Evolutionary conservation across 2,797 vertebrate genomes (phyloP), one percentile per base, ranked within the genome.

Genomic region (Erpetoichthys calabaricus): DNA sequence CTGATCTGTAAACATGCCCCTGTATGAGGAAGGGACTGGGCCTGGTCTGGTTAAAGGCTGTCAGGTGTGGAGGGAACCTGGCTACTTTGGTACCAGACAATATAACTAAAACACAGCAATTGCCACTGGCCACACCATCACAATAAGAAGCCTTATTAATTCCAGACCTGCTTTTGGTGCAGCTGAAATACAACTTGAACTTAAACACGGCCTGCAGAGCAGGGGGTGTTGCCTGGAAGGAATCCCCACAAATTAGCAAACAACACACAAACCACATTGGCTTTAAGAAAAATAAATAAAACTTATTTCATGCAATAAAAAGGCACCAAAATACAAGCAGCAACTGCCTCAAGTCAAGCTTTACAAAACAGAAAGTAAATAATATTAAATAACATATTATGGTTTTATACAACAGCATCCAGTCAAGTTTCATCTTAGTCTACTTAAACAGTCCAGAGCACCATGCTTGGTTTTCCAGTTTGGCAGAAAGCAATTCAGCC

Each of bases 251-350:
- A 64, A 77, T 66, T 66, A 57, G 64, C 59, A 78, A 69, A 53
- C 51, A 51, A 86, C 84, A 88, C 73, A 87, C 86, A 81, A 87
- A 85, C 84, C 87, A 79, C 89, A 92, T 96, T 91, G 92, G 90
- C 89, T 95, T 95, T 86, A 86, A 90, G 88, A 92, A 85, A 88
- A 98, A 99, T 97, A 99, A 98, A 98, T 97, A 81, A 82, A 90
- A 80, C 72, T 84, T 69, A 67, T 74, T 81, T 62, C 84, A 73
- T 81, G 75, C 76, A 84, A 89, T 87, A 89, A 89, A 91, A 79
- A 82, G 80, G 78, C 80, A 49, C 7, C 76, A 42, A 84, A 88
- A 89, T 86, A 84, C 87, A 78, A 88, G 87, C 84, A 81, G 80
- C 80, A 79, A 84, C 25, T 25, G 25, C 87, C 86, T 91, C 86